A percentile compares a stretch with the other conserved stretches of the same genome.
phyloP scores from a whole-genome alignment of 2,888 invertebrate species.

The Clitarchus hookeri region DNA sequence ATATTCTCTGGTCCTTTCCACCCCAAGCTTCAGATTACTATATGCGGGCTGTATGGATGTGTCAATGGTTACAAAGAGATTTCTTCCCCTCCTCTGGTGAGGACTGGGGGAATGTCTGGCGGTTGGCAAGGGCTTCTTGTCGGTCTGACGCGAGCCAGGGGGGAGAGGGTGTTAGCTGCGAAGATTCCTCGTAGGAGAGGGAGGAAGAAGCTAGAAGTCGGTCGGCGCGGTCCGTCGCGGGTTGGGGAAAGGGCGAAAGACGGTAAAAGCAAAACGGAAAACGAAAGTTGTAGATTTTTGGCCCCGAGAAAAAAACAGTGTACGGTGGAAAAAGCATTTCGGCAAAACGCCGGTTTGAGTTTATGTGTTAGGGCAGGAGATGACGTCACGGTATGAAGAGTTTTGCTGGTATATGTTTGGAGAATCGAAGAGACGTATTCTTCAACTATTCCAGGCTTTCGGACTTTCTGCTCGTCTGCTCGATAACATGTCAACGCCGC shows the following conservation, averaged over 20 bases:
- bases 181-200: neutral
- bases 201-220: neutral
- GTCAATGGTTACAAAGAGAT: slow-evolving; percentile 20
- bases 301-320: neutral
- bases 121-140: neutral
- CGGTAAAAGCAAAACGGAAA: too few species aligned
- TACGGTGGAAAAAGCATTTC: neutral
- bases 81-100: neutral
- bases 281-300: neutral
- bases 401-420: too few species aligned
- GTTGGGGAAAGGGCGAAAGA: neutral
- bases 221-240: neutral
- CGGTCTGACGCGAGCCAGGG: neutral
- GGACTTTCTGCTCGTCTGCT: neutral
- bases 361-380: neutral
- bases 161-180: neutral
- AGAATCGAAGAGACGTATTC: neutral
- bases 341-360: neutral
- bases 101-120: neutral
- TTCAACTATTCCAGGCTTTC: neutral
- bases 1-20: neutral
- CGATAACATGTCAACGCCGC: neutral
- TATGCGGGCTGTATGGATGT: slow-evolving; percentile 19
- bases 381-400: neutral
- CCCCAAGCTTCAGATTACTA: neutral